Evolutionary conservation across 2,888 invertebrate genomes (phyloP), one percentile per base, ranked within the genome.

Genomic region (Parascotia fuliginaria): DNA sequence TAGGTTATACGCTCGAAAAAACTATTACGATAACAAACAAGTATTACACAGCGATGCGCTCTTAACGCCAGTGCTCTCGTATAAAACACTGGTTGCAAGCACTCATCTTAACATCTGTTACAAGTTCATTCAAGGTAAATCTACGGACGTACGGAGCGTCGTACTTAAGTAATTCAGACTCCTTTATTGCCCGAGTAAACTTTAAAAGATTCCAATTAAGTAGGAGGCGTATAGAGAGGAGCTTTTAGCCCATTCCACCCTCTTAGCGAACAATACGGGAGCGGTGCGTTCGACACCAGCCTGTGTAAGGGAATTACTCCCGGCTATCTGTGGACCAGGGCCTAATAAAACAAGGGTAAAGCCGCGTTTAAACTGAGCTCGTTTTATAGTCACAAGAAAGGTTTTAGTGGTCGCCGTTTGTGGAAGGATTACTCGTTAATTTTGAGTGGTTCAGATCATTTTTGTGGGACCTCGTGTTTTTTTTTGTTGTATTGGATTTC

Each of bases 201-300:
- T 89, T 89, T 90, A 88, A 90, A 89, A 89, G 89, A 89, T 87
- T 86, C 86, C 89, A 89, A 90, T 89, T 89, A 90, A 87, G 80
- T 78, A 72, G 72, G 50, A 66, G 64, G 68, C 70, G 64, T 61
- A 70, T 55, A 55, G 76, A 70, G 64, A 64, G 60, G 57, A 42
- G 78, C 79, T 82, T 81, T 81, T 79, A 83, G 74, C 69, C 65
- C 65, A 59, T 65, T 73, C 75, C 53, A 65, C 59, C 79, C 80
- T 81, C 82, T 82, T 77, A 80, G 67, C 66, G 80, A 83, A 88
- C 88, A 87, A 87, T 80, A 67, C 72, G 53, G 49, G 53, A 61
- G 51, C 55, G 53, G 60, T 59, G 64, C 66, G 58, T 60, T 60
- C 67, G 57, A 60, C 70, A 73, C 67, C 51, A 59, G 57, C 43